Evolutionary conservation across 2,113 vertebrate species (phyloP).

Genomic region (Labeo catla): DNA sequence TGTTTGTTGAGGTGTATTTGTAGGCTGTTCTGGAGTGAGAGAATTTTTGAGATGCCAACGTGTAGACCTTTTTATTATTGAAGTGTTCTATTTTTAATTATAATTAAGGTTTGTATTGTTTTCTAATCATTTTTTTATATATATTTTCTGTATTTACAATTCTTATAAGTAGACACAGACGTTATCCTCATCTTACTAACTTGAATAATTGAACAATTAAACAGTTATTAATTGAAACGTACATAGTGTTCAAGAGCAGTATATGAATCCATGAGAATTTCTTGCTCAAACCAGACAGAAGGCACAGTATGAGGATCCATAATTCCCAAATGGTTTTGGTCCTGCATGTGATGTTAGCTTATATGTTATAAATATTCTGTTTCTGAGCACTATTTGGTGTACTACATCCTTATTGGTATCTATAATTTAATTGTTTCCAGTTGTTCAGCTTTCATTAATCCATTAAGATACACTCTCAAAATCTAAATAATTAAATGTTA

Average conservation of each 20-base stretch:
- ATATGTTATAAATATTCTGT: background rate
- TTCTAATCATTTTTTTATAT: no score
- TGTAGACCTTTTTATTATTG: background rate
- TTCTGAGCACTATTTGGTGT: no score
- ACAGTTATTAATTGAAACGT: background rate
- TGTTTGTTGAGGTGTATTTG: constrained; percentile 18
- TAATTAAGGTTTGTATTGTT: background rate
- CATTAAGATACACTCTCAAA: background rate
- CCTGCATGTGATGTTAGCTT: background rate
- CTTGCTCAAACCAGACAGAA: background rate
- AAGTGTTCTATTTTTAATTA: background rate
- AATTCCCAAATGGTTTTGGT: background rate
- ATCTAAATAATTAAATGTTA: no score
- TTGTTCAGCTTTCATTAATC: background rate
- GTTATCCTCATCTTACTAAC: background rate
- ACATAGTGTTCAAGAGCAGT: background rate
- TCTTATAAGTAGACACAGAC: background rate
- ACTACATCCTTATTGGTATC: no score
- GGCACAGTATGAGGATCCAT: background rate
- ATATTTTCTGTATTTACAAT: no score
- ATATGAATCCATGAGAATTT: background rate
- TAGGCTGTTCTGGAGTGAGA: no score
- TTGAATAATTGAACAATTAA: no score
- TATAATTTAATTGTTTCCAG: background rate
- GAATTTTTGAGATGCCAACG: no score